phyloP scores from a whole-genome alignment of 2,797 vertebrate genomes.

The Pelochelys cantorii region DNA sequence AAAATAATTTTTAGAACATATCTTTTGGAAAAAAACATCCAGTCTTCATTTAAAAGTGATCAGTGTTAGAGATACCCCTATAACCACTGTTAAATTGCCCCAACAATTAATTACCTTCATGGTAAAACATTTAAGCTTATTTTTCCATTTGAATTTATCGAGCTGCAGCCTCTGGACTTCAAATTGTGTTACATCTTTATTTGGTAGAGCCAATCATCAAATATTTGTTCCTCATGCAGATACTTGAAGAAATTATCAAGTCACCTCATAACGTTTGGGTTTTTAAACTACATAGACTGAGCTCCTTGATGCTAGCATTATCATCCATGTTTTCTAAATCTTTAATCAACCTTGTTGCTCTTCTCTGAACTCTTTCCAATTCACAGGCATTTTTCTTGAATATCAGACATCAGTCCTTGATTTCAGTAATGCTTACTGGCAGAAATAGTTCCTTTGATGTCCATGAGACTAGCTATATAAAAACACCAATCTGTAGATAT shows the following conservation, averaged over 20 bases:
- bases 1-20: not conserved
- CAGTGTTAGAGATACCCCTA: not conserved
- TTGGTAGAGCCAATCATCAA: not conserved
- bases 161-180: not conserved
- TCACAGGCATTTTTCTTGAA: not conserved
- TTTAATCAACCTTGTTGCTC: not conserved
- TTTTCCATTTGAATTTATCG: not conserved
- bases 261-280: not conserved
- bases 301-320: not conserved
- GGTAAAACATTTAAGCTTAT: not conserved
- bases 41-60: not conserved
- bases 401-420: not conserved
- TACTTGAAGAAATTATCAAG: not conserved
- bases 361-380: not conserved
- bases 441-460: not conserved
- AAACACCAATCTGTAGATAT: not conserved
- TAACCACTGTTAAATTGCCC: not conserved
- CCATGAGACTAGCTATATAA: conserved; percentile 4
- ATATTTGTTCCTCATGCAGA: not conserved
- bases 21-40: not conserved
- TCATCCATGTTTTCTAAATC: not conserved
- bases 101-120: not conserved
- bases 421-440: not conserved
- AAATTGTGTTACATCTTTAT: not conserved
- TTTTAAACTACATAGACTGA: not conserved